These are phyloP conservation scores for Forbesichthys papilliferus DNA, from an alignment of 2,113 vertebrate genomes.

Conservation along the genomic window DNA sequence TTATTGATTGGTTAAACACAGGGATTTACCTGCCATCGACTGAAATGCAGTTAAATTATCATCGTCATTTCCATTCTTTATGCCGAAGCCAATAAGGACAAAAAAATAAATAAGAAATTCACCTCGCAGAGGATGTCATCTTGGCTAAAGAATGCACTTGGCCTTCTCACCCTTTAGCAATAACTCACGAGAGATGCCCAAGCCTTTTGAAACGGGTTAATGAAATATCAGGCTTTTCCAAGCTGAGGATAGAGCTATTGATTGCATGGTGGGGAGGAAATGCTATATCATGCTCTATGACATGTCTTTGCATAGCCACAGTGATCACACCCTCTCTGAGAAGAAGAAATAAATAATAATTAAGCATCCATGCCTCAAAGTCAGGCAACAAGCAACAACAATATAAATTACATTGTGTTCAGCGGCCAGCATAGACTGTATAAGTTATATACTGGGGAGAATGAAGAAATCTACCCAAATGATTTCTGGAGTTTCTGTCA, in stretches of 20 bases:
- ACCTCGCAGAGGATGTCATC: slow-evolving; percentile 51
- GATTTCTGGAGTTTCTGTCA: slow-evolving; percentile 54
- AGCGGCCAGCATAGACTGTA: slow-evolving; percentile 7
- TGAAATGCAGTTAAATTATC: slow-evolving; percentile 57
- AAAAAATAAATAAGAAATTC: slow-evolving; percentile 41
- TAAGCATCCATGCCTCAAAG: slow-evolving; percentile 61
- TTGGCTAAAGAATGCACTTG: slow-evolving; percentile 65
- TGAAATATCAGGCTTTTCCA: slow-evolving; percentile 75
- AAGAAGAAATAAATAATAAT: slow-evolving; percentile 62
- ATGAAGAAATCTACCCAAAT: slow-evolving; percentile 10
- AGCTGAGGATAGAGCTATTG: slow-evolving; percentile 68
- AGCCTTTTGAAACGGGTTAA: slow-evolving; percentile 76
- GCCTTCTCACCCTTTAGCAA: slow-evolving; percentile 69
- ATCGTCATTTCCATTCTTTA: slow-evolving; percentile 54
- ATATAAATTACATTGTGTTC: slow-evolving; percentile 44
- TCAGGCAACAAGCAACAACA: slow-evolving; percentile 43
- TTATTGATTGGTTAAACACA: slow-evolving; percentile 69
- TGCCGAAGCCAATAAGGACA: slow-evolving; percentile 29
- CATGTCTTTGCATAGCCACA: slow-evolving; percentile 54
- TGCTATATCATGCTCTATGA: slow-evolving; percentile 70
- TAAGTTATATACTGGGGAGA: slow-evolving; percentile 10
- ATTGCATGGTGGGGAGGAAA: slow-evolving; percentile 66
- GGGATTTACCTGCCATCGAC: slow-evolving; percentile 62
- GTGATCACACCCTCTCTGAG: slow-evolving; percentile 55
- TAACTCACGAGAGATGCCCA: slow-evolving; percentile 72